A percentile compares a stretch with the other conserved stretches of the same genome.
Conservation (phyloP, 2,888 invertebrate species). For the Noctua janthina region DNA sequence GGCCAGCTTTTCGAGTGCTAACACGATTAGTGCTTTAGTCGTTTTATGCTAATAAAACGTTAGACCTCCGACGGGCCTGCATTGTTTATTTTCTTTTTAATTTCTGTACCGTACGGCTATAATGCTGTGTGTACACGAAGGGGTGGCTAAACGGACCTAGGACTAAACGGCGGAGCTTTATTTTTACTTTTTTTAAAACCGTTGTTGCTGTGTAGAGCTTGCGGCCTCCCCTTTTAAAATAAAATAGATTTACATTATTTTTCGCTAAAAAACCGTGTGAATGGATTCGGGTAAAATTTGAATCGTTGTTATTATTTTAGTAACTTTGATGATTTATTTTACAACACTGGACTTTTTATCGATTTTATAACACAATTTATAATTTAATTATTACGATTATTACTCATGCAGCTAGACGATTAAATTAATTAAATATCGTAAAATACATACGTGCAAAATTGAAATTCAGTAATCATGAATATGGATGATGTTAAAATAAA, state of each 20-base stretch:
- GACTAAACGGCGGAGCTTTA: constrained; percentile 69
- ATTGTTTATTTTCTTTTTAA: constrained; percentile 80
- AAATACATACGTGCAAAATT: constrained; percentile 9
- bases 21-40: constrained; percentile 70
- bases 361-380: background rate
- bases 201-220: constrained; percentile 68
- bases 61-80: constrained; percentile 68
- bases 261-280: constrained; percentile 36
- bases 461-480: constrained; percentile 24
- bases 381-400: background rate
- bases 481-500: constrained; percentile 37
- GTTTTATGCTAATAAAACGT: constrained; percentile 71
- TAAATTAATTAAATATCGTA: constrained; percentile 6
- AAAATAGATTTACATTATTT: constrained; percentile 69
- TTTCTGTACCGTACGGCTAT: constrained; percentile 74
- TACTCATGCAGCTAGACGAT: constrained; percentile 8
- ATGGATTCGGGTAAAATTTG: constrained; percentile 35
- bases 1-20: constrained; percentile 50
- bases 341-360: background rate
- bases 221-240: constrained; percentile 71
- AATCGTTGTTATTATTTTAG: constrained; percentile 1
- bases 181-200: constrained; percentile 69
- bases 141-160: constrained; percentile 78
- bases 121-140: constrained; percentile 77
- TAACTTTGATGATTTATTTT: background rate